Conservation (phyloP, 1,140 invertebrate species). For the Leptinotarsa undecemlineata region DNA sequence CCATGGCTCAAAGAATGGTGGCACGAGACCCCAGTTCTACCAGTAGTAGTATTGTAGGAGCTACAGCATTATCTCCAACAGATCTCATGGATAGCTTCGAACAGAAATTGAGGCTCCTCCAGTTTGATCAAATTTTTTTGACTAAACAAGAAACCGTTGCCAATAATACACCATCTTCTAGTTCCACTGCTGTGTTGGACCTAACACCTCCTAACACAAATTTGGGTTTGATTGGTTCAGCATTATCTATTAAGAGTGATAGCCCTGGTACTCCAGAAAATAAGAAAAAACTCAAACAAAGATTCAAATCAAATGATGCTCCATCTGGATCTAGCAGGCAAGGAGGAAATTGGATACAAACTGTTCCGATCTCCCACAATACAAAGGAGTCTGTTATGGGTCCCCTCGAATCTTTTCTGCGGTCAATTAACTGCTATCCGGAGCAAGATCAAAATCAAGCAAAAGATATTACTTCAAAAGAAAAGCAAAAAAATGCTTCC, state of each 20-base stretch:
- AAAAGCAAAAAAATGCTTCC: conserved; percentile 31
- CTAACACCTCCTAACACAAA: conserved; percentile 36
- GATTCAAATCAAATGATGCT: conserved; percentile 32
- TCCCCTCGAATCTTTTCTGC: conserved; percentile 50
- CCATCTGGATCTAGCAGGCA: conserved; percentile 22
- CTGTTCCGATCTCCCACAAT: conserved; percentile 42
- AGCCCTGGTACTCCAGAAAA: conserved; percentile 22
- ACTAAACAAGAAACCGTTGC: conserved; percentile 18
- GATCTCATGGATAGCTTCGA: conserved; percentile 39
- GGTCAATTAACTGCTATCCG: conserved; percentile 51
- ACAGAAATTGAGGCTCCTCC: conserved; percentile 46
- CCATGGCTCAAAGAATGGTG: conserved; percentile 56
- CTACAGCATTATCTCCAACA: conserved; percentile 39
- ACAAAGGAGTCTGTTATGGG: conserved; percentile 51
- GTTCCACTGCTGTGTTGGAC: conserved; percentile 27
- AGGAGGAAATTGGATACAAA: conserved; percentile 43
- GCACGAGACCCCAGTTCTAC: conserved; percentile 40
- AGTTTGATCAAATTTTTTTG: conserved; percentile 41
- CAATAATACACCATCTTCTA: neutral
- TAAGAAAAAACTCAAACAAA: conserved; percentile 35
- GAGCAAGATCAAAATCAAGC: conserved; percentile 50
- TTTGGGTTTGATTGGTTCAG: conserved; percentile 31
- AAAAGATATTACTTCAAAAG: conserved; percentile 39
- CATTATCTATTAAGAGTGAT: conserved; percentile 20
- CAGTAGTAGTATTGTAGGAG: conserved; percentile 31